Conservation (phyloP, 1,140 invertebrate genomes). For the Drosophila sucinea region DNA sequence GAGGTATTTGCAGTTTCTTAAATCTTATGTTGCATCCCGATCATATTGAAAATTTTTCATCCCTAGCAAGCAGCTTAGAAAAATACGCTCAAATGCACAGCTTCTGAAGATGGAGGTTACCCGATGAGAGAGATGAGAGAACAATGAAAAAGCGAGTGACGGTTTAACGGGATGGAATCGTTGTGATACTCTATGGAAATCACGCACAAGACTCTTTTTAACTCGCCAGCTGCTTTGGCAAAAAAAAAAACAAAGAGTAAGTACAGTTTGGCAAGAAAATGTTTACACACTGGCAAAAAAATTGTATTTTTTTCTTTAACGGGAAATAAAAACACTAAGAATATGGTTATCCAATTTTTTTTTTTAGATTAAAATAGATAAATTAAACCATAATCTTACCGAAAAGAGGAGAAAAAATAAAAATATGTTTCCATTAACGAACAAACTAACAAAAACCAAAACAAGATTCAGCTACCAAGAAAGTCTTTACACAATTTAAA, state of each 20-base stretch:
- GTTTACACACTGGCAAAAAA: too few species aligned
- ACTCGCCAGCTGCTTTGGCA: constrained; percentile 44
- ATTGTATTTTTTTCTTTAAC: too few species aligned
- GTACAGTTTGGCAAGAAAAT: background rate
- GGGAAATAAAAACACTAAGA: too few species aligned
- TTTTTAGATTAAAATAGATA: too few species aligned
- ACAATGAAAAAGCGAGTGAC: background rate
- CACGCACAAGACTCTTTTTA: constrained; percentile 39
- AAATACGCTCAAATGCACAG: constrained; percentile 16
- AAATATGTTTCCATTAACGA: too few species aligned
- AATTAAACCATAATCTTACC: too few species aligned
- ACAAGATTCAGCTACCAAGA: too few species aligned
- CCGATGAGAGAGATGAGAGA: background rate
- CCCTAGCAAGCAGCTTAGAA: constrained; percentile 17
- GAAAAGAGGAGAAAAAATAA: too few species aligned
- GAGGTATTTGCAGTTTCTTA: constrained; percentile 1
- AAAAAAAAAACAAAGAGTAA: constrained; percentile 27
- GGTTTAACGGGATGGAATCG: background rate
- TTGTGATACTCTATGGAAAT: constrained; percentile 46
- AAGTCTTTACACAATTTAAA: too few species aligned
- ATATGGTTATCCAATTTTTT: too few species aligned
- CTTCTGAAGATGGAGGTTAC: background rate
- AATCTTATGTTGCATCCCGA: background rate
- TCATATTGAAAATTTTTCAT: constrained; percentile 5
- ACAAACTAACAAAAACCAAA: too few species aligned